A percentile compares a stretch with the other conserved stretches of the same genome.
phyloP scores from a whole-genome alignment of 92 coral and sea anemone species.

The Meandrina meandrites region DNA sequence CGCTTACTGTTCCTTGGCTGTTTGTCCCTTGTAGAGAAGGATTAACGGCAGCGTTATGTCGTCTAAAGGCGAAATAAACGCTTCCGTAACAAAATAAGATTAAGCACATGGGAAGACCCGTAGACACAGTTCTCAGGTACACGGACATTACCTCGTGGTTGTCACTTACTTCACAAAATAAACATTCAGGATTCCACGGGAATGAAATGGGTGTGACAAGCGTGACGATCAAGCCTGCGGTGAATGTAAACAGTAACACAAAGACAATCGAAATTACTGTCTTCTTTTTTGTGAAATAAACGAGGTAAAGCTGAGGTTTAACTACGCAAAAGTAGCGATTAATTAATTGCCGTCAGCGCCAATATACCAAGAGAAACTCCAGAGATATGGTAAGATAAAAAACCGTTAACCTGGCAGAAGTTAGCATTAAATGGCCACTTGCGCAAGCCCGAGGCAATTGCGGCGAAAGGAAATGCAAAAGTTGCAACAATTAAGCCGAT shows the following conservation, averaged over 20 bases:
- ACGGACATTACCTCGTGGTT: background rate
- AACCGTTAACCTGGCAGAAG: slow-evolving; percentile 5
- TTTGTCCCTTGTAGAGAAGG: background rate
- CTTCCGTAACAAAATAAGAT: background rate
- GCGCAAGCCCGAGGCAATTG: slow-evolving; percentile 14
- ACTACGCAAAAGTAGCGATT: slow-evolving; percentile 3
- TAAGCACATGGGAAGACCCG: background rate
- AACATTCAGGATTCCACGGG: background rate
- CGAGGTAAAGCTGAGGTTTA: background rate
- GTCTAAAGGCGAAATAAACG: background rate
- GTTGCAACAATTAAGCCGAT: background rate
- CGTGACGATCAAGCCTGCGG: background rate
- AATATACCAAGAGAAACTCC: background rate
- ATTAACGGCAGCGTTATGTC: background rate
- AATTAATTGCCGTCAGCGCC: background rate
- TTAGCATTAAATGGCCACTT: background rate
- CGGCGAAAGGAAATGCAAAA: background rate
- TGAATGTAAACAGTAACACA: background rate
- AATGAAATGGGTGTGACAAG: background rate
- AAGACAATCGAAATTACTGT: background rate
- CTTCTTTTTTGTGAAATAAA: background rate
- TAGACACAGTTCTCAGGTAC: background rate
- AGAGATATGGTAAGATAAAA: background rate
- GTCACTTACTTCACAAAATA: background rate
- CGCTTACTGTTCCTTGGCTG: background rate